A percentile compares a stretch with the other conserved stretches of the same genome.
phyloP scores from a whole-genome alignment of 2,888 invertebrate species.

The Ommatoiulus sabulosus region DNA sequence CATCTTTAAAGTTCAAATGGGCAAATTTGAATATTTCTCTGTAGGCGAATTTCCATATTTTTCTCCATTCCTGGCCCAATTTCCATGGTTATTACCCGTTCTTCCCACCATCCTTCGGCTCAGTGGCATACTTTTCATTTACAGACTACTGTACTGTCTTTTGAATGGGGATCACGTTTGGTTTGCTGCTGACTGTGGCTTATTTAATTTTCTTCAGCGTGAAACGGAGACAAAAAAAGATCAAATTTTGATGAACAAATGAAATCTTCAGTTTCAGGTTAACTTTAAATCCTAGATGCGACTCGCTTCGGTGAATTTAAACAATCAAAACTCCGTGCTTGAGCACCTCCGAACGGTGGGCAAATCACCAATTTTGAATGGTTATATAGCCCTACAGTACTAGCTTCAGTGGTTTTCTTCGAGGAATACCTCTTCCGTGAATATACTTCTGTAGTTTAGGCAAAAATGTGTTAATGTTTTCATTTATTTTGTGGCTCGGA shows the following conservation, averaged over 20 bases:
- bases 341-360: background rate
- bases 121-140: conserved; percentile 32
- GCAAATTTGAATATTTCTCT: conserved; percentile 12
- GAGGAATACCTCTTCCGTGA: background rate
- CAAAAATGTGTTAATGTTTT: background rate
- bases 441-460: background rate
- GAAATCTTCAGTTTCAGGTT: conserved; percentile 40
- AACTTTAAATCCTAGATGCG: conserved; percentile 36
- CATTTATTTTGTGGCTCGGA: background rate
- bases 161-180: conserved; percentile 31
- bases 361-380: conserved; percentile 24
- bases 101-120: background rate
- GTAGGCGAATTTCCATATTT: background rate
- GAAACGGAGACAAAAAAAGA: conserved; percentile 36
- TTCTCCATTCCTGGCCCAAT: background rate
- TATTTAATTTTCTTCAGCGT: conserved; percentile 21
- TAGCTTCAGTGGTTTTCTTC: background rate
- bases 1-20: background rate
- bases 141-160: background rate
- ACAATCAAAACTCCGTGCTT: background rate
- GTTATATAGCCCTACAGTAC: background rate
- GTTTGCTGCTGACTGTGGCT: conserved; percentile 22
- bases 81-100: background rate
- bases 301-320: background rate
- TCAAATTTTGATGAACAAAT: conserved; percentile 43